Base-by-base conservation (phyloP, 1,140 invertebrate species). In the Glomeris maerens region DNA sequence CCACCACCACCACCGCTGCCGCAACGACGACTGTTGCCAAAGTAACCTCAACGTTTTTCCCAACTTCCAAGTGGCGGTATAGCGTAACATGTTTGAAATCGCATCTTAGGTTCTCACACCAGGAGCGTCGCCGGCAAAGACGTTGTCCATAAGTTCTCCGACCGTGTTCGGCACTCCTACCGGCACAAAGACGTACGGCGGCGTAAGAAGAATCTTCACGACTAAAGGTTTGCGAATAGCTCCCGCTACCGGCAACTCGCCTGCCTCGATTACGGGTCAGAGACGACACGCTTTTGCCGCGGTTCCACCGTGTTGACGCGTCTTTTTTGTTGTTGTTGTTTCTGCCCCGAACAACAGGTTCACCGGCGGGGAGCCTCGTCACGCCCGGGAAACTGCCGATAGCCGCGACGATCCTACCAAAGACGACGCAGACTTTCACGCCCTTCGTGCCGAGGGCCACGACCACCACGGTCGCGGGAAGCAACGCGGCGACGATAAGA, bases 201-300 rank as follows among this genome's bases (percentile, higher is more conserved):
- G 78, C 20, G 79, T 78, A 14, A 69, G 80, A 54, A 68, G 81
- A 59, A 82, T 84, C 53, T 81, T 83, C 40, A 85, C 87, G 76
- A 82, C 84, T 0, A 85, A 85, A 69, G 66, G 27, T 23, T 71
- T 79, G 1, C 82, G 86, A 66, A 83, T 83, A 22, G 80, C 80
- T 2, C 83, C 82, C 0, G 70, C 86, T 41, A 72, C 74, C 26
- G 70, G 0, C 77, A 75, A 60, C 63, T 65, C 10, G 23, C 42
- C n/a, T n/a, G n/a, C n/a, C n/a, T n/a, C n/a, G n/a, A n/a, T n/a
- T n/a, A n/a, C n/a, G n/a, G n/a, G n/a, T n/a, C n/a, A n/a, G n/a
- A n/a, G n/a, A n/a, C n/a, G n/a, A n/a, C n/a, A n/a, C n/a, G n/a
- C n/a, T n/a, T n/a, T n/a, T n/a, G n/a, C n/a, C n/a, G n/a, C n/a